Conservation (phyloP, 2,113 vertebrate genomes). For the Turnix velox region DNA sequence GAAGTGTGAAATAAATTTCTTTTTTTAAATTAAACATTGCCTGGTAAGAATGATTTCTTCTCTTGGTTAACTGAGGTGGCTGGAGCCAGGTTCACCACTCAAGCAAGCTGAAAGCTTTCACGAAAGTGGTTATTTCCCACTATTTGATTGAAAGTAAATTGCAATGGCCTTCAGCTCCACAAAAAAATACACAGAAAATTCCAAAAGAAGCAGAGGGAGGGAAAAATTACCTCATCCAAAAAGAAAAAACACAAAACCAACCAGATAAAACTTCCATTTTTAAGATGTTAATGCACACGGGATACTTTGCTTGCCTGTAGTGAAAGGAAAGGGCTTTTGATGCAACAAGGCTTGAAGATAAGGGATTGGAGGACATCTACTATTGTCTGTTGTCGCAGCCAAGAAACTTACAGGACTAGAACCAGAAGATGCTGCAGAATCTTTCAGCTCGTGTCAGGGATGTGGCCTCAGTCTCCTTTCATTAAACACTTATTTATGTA, state of each 20-base stretch:
- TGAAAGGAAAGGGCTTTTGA: neutral
- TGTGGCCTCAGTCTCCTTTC: neutral
- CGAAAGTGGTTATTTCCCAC: no score
- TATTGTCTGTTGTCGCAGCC: neutral
- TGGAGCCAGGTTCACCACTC: neutral
- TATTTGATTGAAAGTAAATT: no score
- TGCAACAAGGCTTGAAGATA: neutral
- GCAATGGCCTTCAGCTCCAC: neutral
- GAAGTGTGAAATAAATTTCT: conserved; percentile 79
- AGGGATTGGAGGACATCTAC: neutral
- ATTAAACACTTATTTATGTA: neutral
- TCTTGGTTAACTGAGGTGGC: neutral
- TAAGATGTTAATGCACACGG: neutral
- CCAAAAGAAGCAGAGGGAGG: neutral
- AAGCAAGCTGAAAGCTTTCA: neutral
- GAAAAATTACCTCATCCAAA: no score
- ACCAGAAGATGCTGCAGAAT: neutral
- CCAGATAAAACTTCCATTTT: neutral
- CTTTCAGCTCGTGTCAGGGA: neutral
- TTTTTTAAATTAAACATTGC: conserved; percentile 37
- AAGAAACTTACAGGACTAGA: neutral
- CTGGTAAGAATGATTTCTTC: neutral
- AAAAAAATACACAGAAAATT: neutral
- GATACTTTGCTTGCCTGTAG: neutral
- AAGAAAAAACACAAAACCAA: no score